These are phyloP conservation scores for Mycteria americana DNA, from an alignment of 2,797 vertebrate genomes.

Conservation along the genomic window DNA sequence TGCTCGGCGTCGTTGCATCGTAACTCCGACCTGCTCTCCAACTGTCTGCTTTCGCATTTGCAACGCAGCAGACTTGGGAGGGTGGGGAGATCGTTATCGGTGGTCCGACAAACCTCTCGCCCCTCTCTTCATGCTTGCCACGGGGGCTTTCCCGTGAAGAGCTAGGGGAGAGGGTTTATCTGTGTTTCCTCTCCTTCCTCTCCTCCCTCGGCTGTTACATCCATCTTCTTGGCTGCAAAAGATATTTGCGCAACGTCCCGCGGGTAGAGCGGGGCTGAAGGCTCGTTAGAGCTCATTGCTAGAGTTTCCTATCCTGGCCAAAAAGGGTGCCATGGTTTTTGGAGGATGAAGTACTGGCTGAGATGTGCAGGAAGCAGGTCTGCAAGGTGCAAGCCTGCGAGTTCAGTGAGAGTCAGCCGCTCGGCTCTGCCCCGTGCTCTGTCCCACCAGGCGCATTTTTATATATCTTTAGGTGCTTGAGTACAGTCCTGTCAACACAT, in stretches of 20 bases:
- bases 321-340: not conserved
- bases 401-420: not conserved
- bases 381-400: not conserved
- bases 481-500: not conserved
- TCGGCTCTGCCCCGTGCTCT: rapidly evolving
- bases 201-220: not conserved
- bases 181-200: not conserved
- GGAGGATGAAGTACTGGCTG: not conserved
- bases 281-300: rapidly evolving
- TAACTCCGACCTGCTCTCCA: rapidly evolving
- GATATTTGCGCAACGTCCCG: rapidly evolving
- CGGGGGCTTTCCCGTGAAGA: not conserved
- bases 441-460: not conserved
- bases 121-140: not conserved
- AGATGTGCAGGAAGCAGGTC: not conserved
- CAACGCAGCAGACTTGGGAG: rapidly evolving
- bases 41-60: rapidly evolving
- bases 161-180: not conserved
- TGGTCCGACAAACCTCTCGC: not conserved
- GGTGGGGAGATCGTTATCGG: rapidly evolving
- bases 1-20: rapidly evolving
- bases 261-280: rapidly evolving
- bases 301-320: not conserved
- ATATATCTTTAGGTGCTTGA: constrained; percentile 11
- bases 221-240: not conserved